These are phyloP conservation scores for Clamator glandarius DNA, from an alignment of 2,797 vertebrate genomes.

Conservation along the genomic window DNA sequence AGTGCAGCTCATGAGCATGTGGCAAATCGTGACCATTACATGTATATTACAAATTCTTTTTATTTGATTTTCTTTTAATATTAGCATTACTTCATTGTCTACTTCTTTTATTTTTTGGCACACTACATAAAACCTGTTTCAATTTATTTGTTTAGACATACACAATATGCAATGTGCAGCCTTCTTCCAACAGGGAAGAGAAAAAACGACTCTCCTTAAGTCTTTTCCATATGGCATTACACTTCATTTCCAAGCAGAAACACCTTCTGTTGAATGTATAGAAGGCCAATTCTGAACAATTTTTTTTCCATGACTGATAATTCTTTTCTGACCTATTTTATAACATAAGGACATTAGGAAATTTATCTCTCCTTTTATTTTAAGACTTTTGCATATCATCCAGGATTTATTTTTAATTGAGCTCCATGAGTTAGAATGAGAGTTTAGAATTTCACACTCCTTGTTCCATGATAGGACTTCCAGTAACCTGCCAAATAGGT, in stretches of 20 bases:
- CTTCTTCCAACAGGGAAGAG: background rate
- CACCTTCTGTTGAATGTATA: background rate
- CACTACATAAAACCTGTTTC: background rate
- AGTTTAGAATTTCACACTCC: background rate
- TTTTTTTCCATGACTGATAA: background rate
- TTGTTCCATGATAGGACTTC: background rate
- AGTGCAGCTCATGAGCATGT: background rate
- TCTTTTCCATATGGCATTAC: background rate
- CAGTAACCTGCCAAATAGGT: background rate
- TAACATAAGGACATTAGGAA: background rate
- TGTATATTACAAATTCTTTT: background rate
- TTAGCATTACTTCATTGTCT: background rate
- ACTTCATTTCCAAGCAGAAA: background rate
- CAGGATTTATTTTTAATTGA: background rate
- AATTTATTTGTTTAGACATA: background rate
- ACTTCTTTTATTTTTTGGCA: background rate
- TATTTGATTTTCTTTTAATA: background rate
- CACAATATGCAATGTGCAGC: fast-evolving
- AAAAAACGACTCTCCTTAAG: background rate
- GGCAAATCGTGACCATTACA: background rate
- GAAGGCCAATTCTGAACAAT: background rate
- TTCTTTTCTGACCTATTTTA: background rate
- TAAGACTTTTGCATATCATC: background rate
- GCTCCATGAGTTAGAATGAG: background rate
- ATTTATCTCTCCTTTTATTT: background rate